Conservation (phyloP, 2,888 invertebrate genomes). For the Drosophila atripex region DNA sequence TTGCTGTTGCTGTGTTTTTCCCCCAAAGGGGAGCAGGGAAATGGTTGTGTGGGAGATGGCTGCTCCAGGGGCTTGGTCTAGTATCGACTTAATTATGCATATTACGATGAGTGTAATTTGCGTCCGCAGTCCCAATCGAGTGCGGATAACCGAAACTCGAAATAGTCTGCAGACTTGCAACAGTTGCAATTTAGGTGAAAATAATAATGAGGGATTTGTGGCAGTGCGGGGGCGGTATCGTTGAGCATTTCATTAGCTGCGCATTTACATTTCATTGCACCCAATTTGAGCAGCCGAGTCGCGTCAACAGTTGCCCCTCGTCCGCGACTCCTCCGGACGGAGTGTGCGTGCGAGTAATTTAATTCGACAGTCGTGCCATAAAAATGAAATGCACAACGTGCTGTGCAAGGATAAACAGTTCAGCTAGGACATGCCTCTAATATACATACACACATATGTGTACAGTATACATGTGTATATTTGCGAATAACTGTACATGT, state of each 20-base stretch:
- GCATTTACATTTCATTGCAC: constrained; percentile 72
- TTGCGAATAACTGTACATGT: constrained; percentile 28
- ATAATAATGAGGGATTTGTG: constrained; percentile 29
- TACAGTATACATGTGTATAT: not conserved
- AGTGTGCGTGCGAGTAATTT: constrained; percentile 62
- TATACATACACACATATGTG: constrained; percentile 1
- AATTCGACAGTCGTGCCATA: constrained; percentile 73
- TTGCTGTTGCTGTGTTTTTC: constrained; percentile 6
- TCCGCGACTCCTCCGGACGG: not conserved
- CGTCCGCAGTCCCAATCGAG: constrained; percentile 9
- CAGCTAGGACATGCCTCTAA: constrained; percentile 9
- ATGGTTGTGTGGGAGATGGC: not conserved
- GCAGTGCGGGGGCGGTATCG: constrained; percentile 7
- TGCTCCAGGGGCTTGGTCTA: constrained; percentile 1
- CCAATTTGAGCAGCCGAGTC: constrained; percentile 58
- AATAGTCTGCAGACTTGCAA: constrained; percentile 5
- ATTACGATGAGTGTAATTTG: constrained; percentile 58
- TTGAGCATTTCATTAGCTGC: constrained; percentile 67
- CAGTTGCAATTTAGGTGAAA: constrained; percentile 31
- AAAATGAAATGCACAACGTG: constrained; percentile 73
- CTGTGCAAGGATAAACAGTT: constrained; percentile 64
- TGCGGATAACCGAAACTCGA: constrained; percentile 4
- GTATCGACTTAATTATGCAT: constrained; percentile 65
- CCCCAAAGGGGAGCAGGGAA: constrained; percentile 1
- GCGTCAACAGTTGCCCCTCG: constrained; percentile 54